Conservation (phyloP, 2,888 invertebrate genomes). For the Tiliacea citrago region DNA sequence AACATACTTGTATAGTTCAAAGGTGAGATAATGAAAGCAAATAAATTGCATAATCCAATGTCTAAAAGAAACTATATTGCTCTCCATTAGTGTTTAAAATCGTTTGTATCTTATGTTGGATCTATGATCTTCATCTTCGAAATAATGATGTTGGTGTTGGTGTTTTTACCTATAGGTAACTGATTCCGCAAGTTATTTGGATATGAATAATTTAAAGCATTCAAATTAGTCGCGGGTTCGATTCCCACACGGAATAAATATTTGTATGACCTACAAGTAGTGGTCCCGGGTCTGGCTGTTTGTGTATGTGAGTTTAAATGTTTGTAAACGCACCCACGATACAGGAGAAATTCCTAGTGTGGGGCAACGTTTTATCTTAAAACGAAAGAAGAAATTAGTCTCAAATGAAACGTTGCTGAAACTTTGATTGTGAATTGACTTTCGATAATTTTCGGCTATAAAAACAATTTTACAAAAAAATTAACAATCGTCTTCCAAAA, state of each 20-base stretch:
- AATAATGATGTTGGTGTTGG: slow-evolving; percentile 12
- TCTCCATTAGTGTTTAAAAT: slow-evolving; percentile 27
- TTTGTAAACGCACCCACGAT: too few relatives aligned
- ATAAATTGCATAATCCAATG: slow-evolving; percentile 6
- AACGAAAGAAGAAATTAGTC: too few relatives aligned
- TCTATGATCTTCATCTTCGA: slow-evolving; percentile 11
- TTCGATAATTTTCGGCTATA: not conserved
- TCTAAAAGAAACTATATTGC: slow-evolving; percentile 14
- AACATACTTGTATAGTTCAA: slow-evolving; percentile 26
- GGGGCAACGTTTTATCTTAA: too few relatives aligned
- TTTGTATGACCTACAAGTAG: too few relatives aligned
- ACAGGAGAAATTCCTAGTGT: too few relatives aligned
- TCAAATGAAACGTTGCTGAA: not conserved
- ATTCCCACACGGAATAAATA: too few relatives aligned
- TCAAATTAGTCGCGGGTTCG: not conserved
- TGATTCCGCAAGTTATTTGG: not conserved
- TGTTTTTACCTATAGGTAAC: slow-evolving; percentile 11
- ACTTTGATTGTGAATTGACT: not conserved
- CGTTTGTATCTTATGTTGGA: slow-evolving; percentile 4
- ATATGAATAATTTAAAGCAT: slow-evolving; percentile 3
- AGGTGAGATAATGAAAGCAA: slow-evolving; percentile 39
- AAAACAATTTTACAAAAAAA: too few relatives aligned
- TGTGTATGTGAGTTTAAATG: too few relatives aligned
- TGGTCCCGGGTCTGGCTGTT: too few relatives aligned
- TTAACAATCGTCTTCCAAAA: too few relatives aligned